phyloP scores from a whole-genome alignment of 2,797 vertebrate species.

The Mionectes olivaceus region DNA sequence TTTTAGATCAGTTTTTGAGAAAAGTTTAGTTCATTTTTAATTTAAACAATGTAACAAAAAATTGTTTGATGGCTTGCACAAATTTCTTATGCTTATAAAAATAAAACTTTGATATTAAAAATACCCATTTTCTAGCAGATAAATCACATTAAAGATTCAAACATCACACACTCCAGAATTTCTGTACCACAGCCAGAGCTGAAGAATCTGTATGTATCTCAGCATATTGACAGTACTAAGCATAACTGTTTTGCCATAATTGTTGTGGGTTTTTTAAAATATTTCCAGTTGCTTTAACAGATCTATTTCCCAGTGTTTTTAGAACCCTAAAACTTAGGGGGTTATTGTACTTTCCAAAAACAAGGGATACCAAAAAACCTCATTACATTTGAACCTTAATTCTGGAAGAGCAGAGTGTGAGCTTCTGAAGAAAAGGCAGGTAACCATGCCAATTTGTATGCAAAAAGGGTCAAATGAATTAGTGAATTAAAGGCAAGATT shows the following conservation, averaged over 20 bases:
- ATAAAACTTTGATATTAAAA: constrained; percentile 2
- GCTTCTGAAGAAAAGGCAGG: neutral
- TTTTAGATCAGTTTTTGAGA: neutral
- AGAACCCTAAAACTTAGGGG: neutral
- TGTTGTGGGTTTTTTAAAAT: neutral
- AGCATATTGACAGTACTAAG: neutral
- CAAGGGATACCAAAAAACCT: neutral
- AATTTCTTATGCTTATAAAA: neutral
- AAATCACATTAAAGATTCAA: neutral
- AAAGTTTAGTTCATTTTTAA: constrained; percentile 33
- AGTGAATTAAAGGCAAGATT: neutral
- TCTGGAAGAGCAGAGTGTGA: neutral
- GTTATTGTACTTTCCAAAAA: neutral
- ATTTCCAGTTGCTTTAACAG: neutral
- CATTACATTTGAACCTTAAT: neutral
- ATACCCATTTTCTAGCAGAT: neutral
- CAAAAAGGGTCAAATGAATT: neutral
- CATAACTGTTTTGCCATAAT: neutral
- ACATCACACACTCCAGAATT: neutral
- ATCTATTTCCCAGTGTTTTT: neutral
- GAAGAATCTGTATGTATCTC: neutral
- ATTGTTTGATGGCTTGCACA: neutral
- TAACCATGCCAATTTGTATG: neutral
- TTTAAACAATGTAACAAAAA: neutral
- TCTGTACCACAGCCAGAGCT: neutral